phyloP scores from a whole-genome alignment of 2,113 vertebrate genomes.

The Tauraco erythrolophus region DNA sequence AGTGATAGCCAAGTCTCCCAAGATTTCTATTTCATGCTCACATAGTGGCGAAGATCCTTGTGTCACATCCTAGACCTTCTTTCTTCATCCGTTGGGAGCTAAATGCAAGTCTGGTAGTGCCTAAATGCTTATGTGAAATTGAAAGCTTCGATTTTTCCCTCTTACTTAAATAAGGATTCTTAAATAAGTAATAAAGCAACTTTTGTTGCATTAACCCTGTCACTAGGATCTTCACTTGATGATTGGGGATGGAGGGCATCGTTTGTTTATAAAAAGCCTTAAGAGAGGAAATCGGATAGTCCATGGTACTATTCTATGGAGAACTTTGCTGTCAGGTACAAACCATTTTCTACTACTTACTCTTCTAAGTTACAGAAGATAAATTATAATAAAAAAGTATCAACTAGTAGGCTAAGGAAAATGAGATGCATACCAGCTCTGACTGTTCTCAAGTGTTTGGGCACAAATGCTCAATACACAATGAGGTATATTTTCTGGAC shows the following conservation, averaged over 20 bases:
- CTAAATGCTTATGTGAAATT: not conserved
- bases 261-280: not conserved
- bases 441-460: not conserved
- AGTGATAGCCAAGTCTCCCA: not conserved
- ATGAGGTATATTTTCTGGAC: not conserved
- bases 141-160: not conserved
- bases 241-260: not conserved
- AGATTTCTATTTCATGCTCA: not conserved
- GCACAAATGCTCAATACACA: not conserved
- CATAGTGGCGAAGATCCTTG: not conserved
- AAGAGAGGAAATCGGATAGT: not conserved
- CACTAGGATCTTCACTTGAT: not conserved
- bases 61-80: not conserved
- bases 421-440: not conserved
- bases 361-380: not conserved
- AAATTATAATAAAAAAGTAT: not conserved
- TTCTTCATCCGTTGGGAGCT: not conserved
- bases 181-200: not conserved
- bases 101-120: not conserved
- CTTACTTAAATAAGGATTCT: not conserved
- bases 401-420: not conserved
- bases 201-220: not conserved
- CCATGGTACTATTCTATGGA: not conserved
- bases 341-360: not conserved
- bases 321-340: not conserved